These are phyloP conservation scores for Bombus waltoni DNA, from an alignment of 1,140 invertebrate species.

Conservation along the genomic window DNA sequence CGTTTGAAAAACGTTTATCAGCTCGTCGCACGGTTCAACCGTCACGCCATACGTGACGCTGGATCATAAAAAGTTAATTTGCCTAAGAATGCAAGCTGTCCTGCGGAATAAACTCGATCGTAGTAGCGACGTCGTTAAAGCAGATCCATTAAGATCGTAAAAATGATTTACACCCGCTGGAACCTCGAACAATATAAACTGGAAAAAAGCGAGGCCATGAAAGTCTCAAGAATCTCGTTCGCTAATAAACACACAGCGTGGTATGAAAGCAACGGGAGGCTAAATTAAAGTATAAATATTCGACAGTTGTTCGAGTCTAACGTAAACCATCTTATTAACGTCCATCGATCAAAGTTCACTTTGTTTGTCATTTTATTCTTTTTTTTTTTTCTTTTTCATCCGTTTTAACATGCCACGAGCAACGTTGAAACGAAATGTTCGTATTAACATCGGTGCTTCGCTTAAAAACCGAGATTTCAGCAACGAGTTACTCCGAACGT, in stretches of 20 bases:
- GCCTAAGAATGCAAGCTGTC: conserved; percentile 6
- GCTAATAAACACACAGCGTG: neutral
- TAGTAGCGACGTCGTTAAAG: neutral
- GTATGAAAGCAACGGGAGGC: neutral
- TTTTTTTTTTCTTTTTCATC: neutral
- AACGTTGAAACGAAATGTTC: neutral
- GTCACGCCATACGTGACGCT: neutral
- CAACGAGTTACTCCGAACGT: neutral
- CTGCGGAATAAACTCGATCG: neutral
- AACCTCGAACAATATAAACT: conserved; percentile 9
- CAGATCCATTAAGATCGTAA: neutral
- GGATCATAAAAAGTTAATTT: conserved; percentile 7
- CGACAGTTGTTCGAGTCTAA: neutral
- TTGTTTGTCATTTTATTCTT: neutral
- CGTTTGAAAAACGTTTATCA: neutral
- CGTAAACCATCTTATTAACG: neutral
- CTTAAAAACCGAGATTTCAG: neutral
- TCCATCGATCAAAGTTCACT: neutral
- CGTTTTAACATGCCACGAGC: neutral
- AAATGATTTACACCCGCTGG: neutral
- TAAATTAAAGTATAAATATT: conserved; percentile 6
- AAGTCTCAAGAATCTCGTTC: neutral
- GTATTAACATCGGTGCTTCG: neutral
- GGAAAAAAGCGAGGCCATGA: neutral
- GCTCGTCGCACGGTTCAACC: neutral